phyloP scores from a whole-genome alignment of 2,113 vertebrate species.

The Daphoenositta chrysoptera region DNA sequence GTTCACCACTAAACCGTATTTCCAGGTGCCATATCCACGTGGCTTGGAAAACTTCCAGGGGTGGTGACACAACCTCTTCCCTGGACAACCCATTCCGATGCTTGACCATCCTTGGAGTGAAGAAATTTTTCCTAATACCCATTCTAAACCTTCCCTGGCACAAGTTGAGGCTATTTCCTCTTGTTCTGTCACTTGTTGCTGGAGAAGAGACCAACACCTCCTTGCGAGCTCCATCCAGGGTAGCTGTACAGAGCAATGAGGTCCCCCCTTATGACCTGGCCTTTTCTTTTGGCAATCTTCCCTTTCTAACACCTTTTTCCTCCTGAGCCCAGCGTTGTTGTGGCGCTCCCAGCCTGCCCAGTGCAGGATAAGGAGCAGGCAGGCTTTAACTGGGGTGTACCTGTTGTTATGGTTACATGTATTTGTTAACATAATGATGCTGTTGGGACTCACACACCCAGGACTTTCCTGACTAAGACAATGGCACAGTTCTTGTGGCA shows the following conservation, averaged over 20 bases:
- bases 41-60: not conserved
- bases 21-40: not conserved
- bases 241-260: not conserved
- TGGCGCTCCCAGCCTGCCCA: not conserved
- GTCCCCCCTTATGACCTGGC: not conserved
- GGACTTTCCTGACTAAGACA: conserved; percentile 61
- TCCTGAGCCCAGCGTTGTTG: not conserved
- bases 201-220: not conserved
- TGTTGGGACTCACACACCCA: not conserved
- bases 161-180: not conserved
- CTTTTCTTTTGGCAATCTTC: not conserved
- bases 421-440: conserved; percentile 58
- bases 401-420: conserved; percentile 64
- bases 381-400: not conserved
- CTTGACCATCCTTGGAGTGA: too few relatives aligned
- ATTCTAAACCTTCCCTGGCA: not conserved
- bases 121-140: not conserved
- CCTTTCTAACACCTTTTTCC: not conserved
- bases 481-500: conserved; percentile 28
- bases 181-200: not conserved
- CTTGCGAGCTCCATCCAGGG: accelerated
- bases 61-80: not conserved
- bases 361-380: not conserved
- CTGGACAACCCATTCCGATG: not conserved
- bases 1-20: not conserved